Evolutionary conservation across 2,113 vertebrate genomes (phyloP).

Genomic region (Scortum barcoo): DNA sequence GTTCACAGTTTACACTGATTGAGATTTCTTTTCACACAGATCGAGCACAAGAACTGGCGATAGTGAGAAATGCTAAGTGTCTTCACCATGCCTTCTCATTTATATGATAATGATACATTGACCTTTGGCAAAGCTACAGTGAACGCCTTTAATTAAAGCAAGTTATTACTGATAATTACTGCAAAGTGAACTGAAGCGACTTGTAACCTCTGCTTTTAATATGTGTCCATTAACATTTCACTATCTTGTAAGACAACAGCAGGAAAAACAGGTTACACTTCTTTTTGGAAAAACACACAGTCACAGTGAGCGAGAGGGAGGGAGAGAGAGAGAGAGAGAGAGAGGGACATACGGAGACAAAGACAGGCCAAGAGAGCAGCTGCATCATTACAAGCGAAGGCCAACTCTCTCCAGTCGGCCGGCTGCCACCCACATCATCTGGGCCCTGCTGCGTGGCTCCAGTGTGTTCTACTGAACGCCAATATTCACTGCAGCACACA

Average conservation of each 20-base stretch:
- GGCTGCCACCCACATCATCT: constrained; percentile 50
- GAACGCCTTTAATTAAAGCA: not conserved
- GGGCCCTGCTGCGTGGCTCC: constrained; percentile 41
- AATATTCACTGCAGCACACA: constrained; percentile 29
- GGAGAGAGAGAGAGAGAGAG: not conserved
- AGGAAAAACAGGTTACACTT: constrained; percentile 17
- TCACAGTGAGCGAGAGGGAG: not conserved
- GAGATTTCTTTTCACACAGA: no score
- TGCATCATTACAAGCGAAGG: constrained; percentile 57
- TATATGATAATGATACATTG: not conserved
- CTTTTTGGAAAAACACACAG: not conserved
- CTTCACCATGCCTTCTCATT: not conserved
- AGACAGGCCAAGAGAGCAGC: constrained; percentile 49
- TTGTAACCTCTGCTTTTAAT: not conserved
- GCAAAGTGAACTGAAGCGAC: not conserved
- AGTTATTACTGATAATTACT: not conserved
- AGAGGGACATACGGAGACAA: not conserved
- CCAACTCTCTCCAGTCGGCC: constrained; percentile 37
- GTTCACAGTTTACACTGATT: no score
- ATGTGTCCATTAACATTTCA: not conserved
- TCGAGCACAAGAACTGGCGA: not conserved
- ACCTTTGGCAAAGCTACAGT: not conserved
- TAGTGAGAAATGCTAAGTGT: not conserved
- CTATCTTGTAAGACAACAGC: not conserved
- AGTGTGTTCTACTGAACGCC: constrained; percentile 40